These are phyloP conservation scores for Sciurus vulgaris DNA, from an alignment of 2,797 vertebrate species.

Conservation along the genomic window DNA sequence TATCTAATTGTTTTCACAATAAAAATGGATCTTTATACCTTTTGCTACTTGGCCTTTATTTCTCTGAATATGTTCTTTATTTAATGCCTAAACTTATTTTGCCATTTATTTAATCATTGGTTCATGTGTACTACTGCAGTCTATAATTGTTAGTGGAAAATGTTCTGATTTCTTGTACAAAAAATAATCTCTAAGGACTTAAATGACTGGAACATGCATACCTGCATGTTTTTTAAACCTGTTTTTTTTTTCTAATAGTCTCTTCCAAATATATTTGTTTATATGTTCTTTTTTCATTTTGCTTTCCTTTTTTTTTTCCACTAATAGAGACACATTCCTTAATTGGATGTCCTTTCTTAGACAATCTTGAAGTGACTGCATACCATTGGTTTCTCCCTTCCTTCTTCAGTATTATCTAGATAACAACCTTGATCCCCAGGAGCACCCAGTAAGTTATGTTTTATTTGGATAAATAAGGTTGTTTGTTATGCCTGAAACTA, in stretches of 20 bases:
- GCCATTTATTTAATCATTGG: slow-evolving; percentile 64
- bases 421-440: not conserved
- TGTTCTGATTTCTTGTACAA: not conserved
- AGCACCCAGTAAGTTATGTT: not conserved
- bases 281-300: not conserved
- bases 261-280: not conserved
- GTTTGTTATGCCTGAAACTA: not conserved
- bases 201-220: not conserved
- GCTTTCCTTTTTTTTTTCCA: not conserved
- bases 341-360: not conserved
- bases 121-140: slow-evolving; percentile 2
- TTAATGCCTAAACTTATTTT: slow-evolving; percentile 71
- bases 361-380: not conserved
- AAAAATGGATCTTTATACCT: slow-evolving; percentile 73
- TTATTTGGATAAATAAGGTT: not conserved
- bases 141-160: slow-evolving; percentile 34
- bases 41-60: slow-evolving; percentile 80
- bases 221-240: no score
- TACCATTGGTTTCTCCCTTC: not conserved
- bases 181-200: not conserved
- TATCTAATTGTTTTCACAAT: not conserved
- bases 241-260: not conserved
- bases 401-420: not conserved
- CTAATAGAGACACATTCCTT: not conserved
- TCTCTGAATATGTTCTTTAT: slow-evolving; percentile 66